Evolutionary conservation across 2,113 vertebrate species (phyloP).

Genomic region (Condylura cristata): DNA sequence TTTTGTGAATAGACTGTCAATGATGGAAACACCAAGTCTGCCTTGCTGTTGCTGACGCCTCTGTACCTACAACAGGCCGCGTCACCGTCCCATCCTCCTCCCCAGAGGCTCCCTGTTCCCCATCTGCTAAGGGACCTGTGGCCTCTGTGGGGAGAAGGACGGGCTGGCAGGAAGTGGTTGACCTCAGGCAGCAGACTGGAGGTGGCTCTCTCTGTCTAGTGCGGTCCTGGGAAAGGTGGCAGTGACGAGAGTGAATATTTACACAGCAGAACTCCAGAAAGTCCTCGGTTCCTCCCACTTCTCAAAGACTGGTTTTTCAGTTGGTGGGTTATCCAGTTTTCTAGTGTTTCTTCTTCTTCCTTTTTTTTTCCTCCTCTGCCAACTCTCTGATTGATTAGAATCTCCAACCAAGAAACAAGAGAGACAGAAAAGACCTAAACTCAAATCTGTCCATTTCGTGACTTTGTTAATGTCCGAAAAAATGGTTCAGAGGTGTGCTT

Average conservation of each 20-base stretch:
- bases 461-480: background rate
- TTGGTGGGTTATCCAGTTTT: background rate
- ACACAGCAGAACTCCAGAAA: background rate
- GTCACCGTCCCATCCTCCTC: accelerated
- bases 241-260: background rate
- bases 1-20: background rate
- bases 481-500: background rate
- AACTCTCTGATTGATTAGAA: background rate
- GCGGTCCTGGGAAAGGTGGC: background rate
- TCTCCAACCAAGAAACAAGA: background rate
- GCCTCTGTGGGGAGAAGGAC: background rate
- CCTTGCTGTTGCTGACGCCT: background rate
- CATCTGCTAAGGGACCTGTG: background rate
- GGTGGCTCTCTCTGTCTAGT: background rate
- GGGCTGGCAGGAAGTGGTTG: background rate
- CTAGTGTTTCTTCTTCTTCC: background rate
- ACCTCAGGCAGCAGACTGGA: background rate
- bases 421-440: background rate
- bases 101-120: background rate
- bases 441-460: background rate
- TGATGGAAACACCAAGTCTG: background rate
- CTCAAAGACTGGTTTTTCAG: background rate
- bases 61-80: background rate
- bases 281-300: background rate
- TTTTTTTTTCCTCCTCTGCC: too few relatives aligned